Evolutionary conservation across 2,797 vertebrate genomes (phyloP).

Genomic region (Ptychobarbus kaznakovi): DNA sequence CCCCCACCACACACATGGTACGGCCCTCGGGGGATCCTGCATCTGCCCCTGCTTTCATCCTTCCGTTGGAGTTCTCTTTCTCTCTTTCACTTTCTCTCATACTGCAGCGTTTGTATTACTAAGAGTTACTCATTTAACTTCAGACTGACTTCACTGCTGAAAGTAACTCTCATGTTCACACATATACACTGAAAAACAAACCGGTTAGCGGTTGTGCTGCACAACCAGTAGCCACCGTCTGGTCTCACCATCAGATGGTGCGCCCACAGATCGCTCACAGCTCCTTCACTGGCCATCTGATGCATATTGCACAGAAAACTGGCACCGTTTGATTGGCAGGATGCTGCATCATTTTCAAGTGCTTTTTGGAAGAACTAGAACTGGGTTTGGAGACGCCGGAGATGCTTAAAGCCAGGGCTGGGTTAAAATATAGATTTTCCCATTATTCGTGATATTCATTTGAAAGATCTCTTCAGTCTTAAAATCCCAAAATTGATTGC

Average conservation of each 20-base stretch:
- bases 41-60: slow-evolving; percentile 60
- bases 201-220: not conserved
- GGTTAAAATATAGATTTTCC: slow-evolving; percentile 12
- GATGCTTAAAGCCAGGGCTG: not conserved
- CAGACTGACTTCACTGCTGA: slow-evolving; percentile 60
- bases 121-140: slow-evolving; percentile 41
- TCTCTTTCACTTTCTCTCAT: slow-evolving; percentile 24
- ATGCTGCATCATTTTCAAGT: not conserved
- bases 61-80: slow-evolving; percentile 38
- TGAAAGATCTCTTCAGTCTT: not conserved
- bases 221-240: not conserved
- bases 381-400: not conserved
- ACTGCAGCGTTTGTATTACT: slow-evolving; percentile 58
- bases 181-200: slow-evolving; percentile 7
- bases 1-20: slow-evolving; percentile 67
- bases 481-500: not conserved
- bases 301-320: slow-evolving; percentile 20
- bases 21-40: slow-evolving; percentile 69
- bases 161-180: slow-evolving; percentile 45
- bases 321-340: slow-evolving; percentile 7
- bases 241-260: slow-evolving; percentile 30
- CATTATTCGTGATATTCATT: not conserved
- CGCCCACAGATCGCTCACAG: slow-evolving; percentile 22
- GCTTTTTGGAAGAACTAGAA: not conserved
- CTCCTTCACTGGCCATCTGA: slow-evolving; percentile 40